Percentiles rank a stretch among this genome's conserved stretches.
Evolutionary conservation across 2,888 invertebrate genomes (phyloP).

Genomic region (Myopa testacea): DNA sequence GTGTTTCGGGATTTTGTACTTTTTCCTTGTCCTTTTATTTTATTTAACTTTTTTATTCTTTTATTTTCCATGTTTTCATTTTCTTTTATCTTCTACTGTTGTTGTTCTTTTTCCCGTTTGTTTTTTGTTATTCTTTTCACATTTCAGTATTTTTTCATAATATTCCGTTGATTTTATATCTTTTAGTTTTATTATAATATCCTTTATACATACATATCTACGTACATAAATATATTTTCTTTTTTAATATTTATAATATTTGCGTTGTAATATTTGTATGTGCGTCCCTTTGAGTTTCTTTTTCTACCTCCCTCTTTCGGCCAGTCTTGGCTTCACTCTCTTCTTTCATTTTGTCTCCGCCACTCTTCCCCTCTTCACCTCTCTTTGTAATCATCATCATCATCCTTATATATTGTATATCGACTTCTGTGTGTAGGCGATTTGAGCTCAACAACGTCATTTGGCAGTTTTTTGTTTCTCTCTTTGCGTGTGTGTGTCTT

Average conservation of each 20-base stretch:
- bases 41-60: background rate
- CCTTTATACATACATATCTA: no score
- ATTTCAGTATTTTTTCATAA: no score
- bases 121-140: no score
- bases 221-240: no score
- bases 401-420: background rate
- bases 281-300: background rate
- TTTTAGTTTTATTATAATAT: no score
- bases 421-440: background rate
- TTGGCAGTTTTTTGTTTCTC: background rate
- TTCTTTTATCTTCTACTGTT: no score
- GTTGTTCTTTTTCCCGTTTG: no score
- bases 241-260: no score
- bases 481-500: background rate
- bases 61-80: background rate
- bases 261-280: no score
- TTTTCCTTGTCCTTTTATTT: background rate
- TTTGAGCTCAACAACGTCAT: conserved; percentile 4
- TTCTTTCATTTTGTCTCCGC: background rate
- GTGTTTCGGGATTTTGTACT: no score
- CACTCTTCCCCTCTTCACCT: background rate
- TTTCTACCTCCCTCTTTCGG: no score
- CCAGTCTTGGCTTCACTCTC: background rate
- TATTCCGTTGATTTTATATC: no score
- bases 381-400: background rate